Evolutionary conservation across 2,797 vertebrate genomes (phyloP), one percentile per base, ranked within the genome.

Genomic region (Coendou prehensilis): DNA sequence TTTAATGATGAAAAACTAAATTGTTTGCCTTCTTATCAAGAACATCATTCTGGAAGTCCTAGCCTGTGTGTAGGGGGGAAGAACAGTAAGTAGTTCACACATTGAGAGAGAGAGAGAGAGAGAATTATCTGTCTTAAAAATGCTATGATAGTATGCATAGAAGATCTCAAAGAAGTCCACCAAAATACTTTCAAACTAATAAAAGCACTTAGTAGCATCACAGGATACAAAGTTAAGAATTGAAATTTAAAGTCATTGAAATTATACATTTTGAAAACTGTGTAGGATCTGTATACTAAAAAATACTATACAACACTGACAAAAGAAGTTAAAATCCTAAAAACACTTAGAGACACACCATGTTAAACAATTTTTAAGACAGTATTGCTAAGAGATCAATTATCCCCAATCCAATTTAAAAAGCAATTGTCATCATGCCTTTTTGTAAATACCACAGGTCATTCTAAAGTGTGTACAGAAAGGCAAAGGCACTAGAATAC

Each of bases 161-260:
- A 78, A 69, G 84, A 87, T 71, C 2, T 3, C 2, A 37, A 86
- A 91, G 41, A 79, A 57, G 9, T 63, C 22, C 22, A 81, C 47
- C 67, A 79, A 89, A 61, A 78, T 89, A 50, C 20, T 83, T 89
- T 95, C 28, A 22, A 78, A 93, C 45, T 47, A 94, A 47, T 17
- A 78, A 50, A 82, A 54, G 45, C 9, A 7, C 5, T 78, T 76
- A 85, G 30, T 33, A 87, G 45, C 45, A 13, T 83, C 54, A 90
- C 33, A 73, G 50, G 37, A 78, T 67, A 52, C 37, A 91, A 88
- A 87, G 9, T 18, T 37, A 93, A 23, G 15, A 89, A 82, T 0
- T 59, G 13, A 5, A 76, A 91, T 89, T 63, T 67, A 64, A 93
- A 78, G 10, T 28, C 22, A 33, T 22, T 64, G 54, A 83, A 5